Evolutionary conservation across 2,888 invertebrate genomes (phyloP), one percentile per base, ranked within the genome.

Genomic region (Brachypterus glaber): DNA sequence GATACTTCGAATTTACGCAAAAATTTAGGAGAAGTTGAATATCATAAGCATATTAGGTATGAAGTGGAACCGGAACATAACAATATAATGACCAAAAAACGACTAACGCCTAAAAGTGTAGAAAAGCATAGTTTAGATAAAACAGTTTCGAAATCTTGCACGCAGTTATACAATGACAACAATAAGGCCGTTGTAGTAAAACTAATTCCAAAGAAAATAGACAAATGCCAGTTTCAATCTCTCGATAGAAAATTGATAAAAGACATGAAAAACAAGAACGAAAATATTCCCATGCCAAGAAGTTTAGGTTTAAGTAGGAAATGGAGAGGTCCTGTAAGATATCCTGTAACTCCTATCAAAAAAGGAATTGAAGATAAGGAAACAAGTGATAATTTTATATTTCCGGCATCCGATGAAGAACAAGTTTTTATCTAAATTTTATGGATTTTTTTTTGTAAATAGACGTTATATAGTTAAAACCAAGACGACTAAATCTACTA

Each of bases 281-380:
- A 49, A 12, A 47, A 53, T 13, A 69, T 76, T 18, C 71, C 76
- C 3, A 57, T 76, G 43, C 76, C 77, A 4, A 66, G 76, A 41
- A 74, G 73, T 53, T 70, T 73, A 50, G 76, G 74, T 1, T 57
- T 76, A 25, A 69, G 77, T 39, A 64, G 77, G 47, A 70, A 69
- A 46, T 78, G 77, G 76, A 52, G 72, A 32, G 78, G 78, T 1
- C 77, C 76, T 13, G 75, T 77, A 1, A 63, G 70, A 46, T 78
- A 77, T 58, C 78, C 78, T 2, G 77, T 78, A 4, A 78, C 78
- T 18, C 78, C 78, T 27, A 70, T 75, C 37, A 76, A 76, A 52
- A 60, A 60, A 48, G 51, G 33, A 34, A 29, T 44, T 7, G 41
- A 31, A 21, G n/a, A n/a, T n/a, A n/a, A n/a, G 33, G 15, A 9